phyloP scores from a whole-genome alignment of 1,140 invertebrate genomes.

The Leguminivora glycinivorella region DNA sequence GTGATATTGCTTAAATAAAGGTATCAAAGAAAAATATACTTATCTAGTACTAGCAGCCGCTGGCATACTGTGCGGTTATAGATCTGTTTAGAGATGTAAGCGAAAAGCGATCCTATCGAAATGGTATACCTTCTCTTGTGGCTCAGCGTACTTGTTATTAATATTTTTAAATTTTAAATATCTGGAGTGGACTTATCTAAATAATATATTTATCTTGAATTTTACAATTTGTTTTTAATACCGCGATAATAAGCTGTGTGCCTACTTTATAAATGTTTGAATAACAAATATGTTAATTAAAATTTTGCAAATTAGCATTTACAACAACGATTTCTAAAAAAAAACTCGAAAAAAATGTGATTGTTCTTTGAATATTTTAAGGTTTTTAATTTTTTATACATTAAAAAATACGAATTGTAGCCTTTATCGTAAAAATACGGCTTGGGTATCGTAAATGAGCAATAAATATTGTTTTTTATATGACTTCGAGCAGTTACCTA shows the following conservation, averaged over 20 bases:
- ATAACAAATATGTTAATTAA: constrained; percentile 16
- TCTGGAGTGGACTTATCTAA: constrained; percentile 57
- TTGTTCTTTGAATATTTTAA: neutral
- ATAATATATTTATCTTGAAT: constrained; percentile 65
- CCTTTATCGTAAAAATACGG: neutral
- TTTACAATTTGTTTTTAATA: constrained; percentile 53
- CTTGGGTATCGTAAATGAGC: neutral
- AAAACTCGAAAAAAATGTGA: neutral
- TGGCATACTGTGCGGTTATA: neutral
- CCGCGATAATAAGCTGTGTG: constrained; percentile 48
- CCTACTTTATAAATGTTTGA: constrained; percentile 35
- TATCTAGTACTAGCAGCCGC: constrained; percentile 7
- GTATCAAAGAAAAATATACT: constrained; percentile 17
- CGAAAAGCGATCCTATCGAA: neutral
- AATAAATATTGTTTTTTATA: neutral
- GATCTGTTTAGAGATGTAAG: neutral
- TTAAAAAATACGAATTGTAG: neutral
- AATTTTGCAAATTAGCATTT: neutral
- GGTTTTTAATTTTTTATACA: neutral
- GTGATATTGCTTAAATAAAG: constrained; percentile 21
- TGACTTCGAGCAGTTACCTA: neutral
- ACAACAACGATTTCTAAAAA: neutral
- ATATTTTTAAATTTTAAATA: constrained; percentile 54
- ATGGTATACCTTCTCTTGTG: neutral
- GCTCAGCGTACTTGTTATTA: constrained; percentile 33